Conservation (phyloP, 1,140 invertebrate species). For the Bathynomus jamesi region DNA sequence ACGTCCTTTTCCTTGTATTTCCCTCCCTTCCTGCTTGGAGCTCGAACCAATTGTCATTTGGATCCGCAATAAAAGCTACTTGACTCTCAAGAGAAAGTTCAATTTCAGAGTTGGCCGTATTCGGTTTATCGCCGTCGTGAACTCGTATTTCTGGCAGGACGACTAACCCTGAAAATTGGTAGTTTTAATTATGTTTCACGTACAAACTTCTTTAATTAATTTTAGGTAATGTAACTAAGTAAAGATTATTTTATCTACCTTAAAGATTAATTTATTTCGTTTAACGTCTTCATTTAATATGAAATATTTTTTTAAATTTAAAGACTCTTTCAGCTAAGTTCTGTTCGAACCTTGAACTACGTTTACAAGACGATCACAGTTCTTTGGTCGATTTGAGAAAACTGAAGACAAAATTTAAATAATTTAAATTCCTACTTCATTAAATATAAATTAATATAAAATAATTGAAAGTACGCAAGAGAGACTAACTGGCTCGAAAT, state of each 20-base stretch:
- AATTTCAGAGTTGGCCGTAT: constrained; percentile 79
- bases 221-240: background rate
- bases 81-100: constrained; percentile 65
- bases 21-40: background rate
- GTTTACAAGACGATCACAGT: no score
- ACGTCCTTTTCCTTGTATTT: background rate
- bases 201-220: background rate
- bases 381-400: no score
- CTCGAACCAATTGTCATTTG: background rate
- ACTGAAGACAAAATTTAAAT: no score
- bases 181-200: background rate
- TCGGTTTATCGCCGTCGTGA: constrained; percentile 71
- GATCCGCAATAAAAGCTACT: background rate
- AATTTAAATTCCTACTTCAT: no score
- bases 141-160: constrained; percentile 72
- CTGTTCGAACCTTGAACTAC: background rate
- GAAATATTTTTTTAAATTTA: background rate
- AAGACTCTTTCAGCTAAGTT: background rate
- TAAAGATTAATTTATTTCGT: background rate
- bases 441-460: no score
- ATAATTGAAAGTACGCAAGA: no score
- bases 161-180: constrained; percentile 57
- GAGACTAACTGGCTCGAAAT: no score
- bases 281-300: background rate
- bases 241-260: background rate